These are phyloP conservation scores for Athrips mouffetella DNA, from an alignment of 2,888 invertebrate species.

Conservation along the genomic window DNA sequence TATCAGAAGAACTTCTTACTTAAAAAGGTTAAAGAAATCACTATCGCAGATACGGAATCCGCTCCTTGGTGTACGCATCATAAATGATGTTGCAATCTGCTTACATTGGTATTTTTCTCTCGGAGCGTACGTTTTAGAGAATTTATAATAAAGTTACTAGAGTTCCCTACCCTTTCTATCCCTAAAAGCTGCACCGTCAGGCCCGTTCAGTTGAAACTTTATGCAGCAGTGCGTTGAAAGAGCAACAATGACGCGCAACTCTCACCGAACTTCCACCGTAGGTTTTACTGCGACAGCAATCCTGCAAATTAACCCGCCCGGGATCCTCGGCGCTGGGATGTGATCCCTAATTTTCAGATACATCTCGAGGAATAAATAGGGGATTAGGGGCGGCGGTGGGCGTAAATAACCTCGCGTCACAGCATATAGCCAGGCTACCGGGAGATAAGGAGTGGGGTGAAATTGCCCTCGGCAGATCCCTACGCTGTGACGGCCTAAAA, in stretches of 20 bases:
- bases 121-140: too few relatives aligned
- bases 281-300: constrained; percentile 30
- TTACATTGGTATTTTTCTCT: too few relatives aligned
- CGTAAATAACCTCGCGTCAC: constrained; percentile 75
- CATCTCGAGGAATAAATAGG: constrained; percentile 76
- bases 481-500: constrained; percentile 30
- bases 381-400: constrained; percentile 71
- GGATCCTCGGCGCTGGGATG: constrained; percentile 46
- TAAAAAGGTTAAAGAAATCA: too few relatives aligned
- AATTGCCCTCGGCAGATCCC: constrained; percentile 55
- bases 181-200: background rate
- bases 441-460: constrained; percentile 63
- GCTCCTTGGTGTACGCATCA: too few relatives aligned
- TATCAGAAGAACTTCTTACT: too few relatives aligned
- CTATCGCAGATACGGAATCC: too few relatives aligned
- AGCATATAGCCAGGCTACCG: constrained; percentile 47
- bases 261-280: background rate
- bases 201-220: background rate
- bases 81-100: too few relatives aligned
- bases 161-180: background rate
- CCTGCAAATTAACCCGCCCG: constrained; percentile 65
- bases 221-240: too few relatives aligned
- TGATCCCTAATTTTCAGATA: constrained; percentile 79
- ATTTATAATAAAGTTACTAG: too few relatives aligned
- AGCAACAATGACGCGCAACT: background rate